Conservation (phyloP, 2,888 invertebrate species). For the Nipponacmea schrenckii region DNA sequence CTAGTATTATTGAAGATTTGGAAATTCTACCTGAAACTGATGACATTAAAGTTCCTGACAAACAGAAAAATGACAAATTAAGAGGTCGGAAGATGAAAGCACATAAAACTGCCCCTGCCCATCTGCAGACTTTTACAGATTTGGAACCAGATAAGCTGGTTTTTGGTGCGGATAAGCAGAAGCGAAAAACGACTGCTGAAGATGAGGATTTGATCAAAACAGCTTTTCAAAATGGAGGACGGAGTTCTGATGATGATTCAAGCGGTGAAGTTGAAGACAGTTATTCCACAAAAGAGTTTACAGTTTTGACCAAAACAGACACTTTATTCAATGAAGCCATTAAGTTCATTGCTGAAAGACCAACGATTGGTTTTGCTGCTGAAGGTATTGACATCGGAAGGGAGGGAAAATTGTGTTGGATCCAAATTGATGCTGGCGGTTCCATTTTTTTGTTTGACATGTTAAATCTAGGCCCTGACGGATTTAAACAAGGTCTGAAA, state of each 20-base stretch:
- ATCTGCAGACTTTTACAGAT: constrained; percentile 30
- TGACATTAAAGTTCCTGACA: background rate
- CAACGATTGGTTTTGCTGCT: constrained; percentile 55
- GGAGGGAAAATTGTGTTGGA: constrained; percentile 61
- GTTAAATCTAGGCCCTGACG: constrained; percentile 46
- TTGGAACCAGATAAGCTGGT: constrained; percentile 30
- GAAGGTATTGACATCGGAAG: constrained; percentile 64
- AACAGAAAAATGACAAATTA: constrained; percentile 1
- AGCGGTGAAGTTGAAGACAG: constrained; percentile 26
- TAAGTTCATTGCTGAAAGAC: constrained; percentile 34
- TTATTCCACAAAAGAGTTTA: constrained; percentile 22
- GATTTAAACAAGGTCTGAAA: constrained; percentile 75
- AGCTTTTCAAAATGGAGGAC: background rate
- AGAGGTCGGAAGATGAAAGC: constrained; percentile 22
- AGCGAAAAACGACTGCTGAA: constrained; percentile 15
- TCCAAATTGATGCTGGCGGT: constrained; percentile 57
- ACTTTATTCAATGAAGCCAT: constrained; percentile 30
- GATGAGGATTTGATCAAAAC: constrained; percentile 21
- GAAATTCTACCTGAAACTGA: constrained; percentile 12
- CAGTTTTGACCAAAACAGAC: constrained; percentile 29
- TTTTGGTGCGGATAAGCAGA: constrained; percentile 21
- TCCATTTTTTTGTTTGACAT: constrained; percentile 65
- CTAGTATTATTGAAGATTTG: constrained; percentile 37
- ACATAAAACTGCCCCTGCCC: constrained; percentile 26
- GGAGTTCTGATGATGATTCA: constrained; percentile 32